Conservation (phyloP, 2,888 invertebrate genomes). For the Criorhina ranunculi region DNA sequence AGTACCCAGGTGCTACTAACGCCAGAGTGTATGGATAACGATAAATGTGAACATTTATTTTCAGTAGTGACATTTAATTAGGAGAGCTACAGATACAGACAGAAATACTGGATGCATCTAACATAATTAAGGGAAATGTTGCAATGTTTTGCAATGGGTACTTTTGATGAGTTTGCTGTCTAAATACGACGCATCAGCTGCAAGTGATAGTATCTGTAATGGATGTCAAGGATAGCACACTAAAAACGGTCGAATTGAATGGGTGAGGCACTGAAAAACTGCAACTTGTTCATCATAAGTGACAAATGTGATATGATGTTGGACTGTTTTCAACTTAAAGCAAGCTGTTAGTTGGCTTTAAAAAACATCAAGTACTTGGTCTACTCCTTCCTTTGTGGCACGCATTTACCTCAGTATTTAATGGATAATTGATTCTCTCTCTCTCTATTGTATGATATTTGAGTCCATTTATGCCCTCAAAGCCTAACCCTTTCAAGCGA, state of each 20-base stretch:
- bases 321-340: too few relatives aligned
- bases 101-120: slow-evolving; percentile 35
- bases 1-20: slow-evolving; percentile 24
- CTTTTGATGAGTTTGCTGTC: slow-evolving; percentile 60
- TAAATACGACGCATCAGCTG: slow-evolving; percentile 61
- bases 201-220: slow-evolving; percentile 44
- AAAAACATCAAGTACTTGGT: too few relatives aligned
- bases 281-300: too few relatives aligned
- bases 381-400: not conserved
- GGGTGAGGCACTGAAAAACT: too few relatives aligned
- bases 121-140: slow-evolving; percentile 68
- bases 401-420: not conserved
- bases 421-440: slow-evolving; percentile 6
- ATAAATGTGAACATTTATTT: slow-evolving; percentile 73
- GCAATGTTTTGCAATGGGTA: slow-evolving; percentile 21
- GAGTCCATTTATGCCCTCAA: not conserved
- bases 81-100: slow-evolving; percentile 43
- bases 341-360: too few relatives aligned
- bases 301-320: too few relatives aligned
- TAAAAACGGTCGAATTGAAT: slow-evolving; percentile 20
- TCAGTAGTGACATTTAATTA: slow-evolving; percentile 74
- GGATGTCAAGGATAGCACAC: slow-evolving; percentile 59
- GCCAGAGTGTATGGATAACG: slow-evolving; percentile 48
- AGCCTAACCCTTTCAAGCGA: slow-evolving; percentile 9
- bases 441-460: not conserved